Conservation (phyloP, 2,113 vertebrate species). For the Hemicordylus capensis region DNA sequence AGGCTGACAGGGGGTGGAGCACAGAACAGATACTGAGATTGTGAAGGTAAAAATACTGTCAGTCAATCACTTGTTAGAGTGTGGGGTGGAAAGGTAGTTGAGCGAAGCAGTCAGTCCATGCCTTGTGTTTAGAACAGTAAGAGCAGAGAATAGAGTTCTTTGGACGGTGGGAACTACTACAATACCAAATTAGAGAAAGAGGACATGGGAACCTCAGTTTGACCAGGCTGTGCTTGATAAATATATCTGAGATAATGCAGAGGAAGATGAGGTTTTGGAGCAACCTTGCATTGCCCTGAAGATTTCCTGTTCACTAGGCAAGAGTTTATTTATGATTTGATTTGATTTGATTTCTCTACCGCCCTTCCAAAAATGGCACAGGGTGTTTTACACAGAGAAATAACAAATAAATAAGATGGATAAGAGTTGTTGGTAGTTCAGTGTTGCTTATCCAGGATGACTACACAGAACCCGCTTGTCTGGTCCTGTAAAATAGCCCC, state of each 20-base stretch:
- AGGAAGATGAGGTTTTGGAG: background rate
- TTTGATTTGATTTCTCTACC: too few relatives aligned
- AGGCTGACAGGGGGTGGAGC: too few relatives aligned
- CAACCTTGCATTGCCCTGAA: background rate
- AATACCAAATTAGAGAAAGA: background rate
- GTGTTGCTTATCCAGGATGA: background rate
- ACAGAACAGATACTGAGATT: background rate
- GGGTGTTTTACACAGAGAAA: too few relatives aligned
- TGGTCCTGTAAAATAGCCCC: background rate
- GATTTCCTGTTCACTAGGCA: too few relatives aligned
- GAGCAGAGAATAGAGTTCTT: background rate
- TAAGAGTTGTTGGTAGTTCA: too few relatives aligned
- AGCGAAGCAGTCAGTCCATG: background rate
- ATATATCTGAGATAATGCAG: background rate
- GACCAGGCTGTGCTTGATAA: background rate
- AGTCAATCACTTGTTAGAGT: too few relatives aligned
- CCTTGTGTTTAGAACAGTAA: background rate
- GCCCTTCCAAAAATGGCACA: too few relatives aligned
- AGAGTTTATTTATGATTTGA: too few relatives aligned
- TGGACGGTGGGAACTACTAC: background rate
- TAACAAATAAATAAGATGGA: too few relatives aligned
- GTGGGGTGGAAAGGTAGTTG: background rate
- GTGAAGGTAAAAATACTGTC: background rate
- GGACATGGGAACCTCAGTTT: accelerated
- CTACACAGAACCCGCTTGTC: too few relatives aligned